phyloP scores from a whole-genome alignment of 2,888 invertebrate genomes.

The Octodonta nipae region DNA sequence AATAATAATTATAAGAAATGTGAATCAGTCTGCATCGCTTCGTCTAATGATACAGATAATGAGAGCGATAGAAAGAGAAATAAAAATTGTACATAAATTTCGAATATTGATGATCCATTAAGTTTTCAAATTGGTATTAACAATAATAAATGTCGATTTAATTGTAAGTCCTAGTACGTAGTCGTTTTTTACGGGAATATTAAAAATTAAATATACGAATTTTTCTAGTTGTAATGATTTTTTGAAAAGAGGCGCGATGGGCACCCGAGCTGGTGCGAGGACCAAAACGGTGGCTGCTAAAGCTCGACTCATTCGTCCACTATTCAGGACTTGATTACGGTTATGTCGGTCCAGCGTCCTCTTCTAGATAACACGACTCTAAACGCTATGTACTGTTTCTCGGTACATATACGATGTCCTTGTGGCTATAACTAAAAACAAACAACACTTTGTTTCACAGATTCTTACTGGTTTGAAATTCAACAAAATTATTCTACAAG shows the following conservation, averaged over 20 bases:
- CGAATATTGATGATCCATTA: slow-evolving; percentile 10
- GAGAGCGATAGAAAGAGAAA: slow-evolving; percentile 6
- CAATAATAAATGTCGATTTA: slow-evolving; percentile 29
- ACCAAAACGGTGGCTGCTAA: slow-evolving; percentile 31
- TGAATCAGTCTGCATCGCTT: too few relatives aligned
- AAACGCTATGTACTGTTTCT: too few relatives aligned
- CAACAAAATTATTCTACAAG: too few relatives aligned
- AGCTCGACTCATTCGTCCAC: slow-evolving; percentile 20
- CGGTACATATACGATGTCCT: too few relatives aligned
- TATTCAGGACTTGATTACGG: slow-evolving; percentile 2
- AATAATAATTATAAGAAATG: too few relatives aligned
- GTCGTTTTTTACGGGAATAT: slow-evolving; percentile 31
- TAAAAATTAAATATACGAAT: slow-evolving; percentile 28
- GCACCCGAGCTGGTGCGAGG: slow-evolving; percentile 36
- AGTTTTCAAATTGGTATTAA: slow-evolving; percentile 24
- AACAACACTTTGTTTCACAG: too few relatives aligned
- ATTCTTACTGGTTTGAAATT: too few relatives aligned
- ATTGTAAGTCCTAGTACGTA: slow-evolving; percentile 32
- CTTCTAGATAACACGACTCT: slow-evolving; percentile 9
- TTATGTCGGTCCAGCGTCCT: slow-evolving; percentile 20
- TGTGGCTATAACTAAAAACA: too few relatives aligned
- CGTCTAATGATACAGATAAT: too few relatives aligned
- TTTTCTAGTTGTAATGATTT: slow-evolving; percentile 27
- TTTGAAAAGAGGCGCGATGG: slow-evolving; percentile 29
- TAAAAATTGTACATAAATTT: slow-evolving; percentile 15